phyloP scores from a whole-genome alignment of 1,140 invertebrate species.

The Anadara kagoshimensis region DNA sequence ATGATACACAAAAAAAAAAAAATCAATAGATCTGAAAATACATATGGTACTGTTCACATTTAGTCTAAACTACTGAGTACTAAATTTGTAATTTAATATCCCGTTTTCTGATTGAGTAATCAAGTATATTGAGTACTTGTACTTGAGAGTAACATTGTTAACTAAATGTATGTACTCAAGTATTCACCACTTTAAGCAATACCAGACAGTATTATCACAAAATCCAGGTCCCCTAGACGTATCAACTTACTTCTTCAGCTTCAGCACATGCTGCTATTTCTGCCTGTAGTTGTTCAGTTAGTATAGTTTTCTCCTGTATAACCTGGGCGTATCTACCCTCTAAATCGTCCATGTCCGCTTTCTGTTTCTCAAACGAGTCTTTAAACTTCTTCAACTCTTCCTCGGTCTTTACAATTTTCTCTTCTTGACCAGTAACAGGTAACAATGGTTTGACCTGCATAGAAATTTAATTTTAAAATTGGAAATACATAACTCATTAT shows the following conservation, averaged over 20 bases:
- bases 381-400: conserved; percentile 94
- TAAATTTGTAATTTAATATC: too few relatives aligned
- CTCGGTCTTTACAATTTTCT: conserved; percentile 96
- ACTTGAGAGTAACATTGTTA: too few relatives aligned
- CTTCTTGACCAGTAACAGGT: conserved; percentile 97
- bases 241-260: conserved; percentile 86
- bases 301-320: conserved; percentile 92
- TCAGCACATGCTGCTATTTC: conserved; percentile 95
- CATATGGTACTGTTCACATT: too few relatives aligned
- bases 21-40: background rate
- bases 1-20: too few relatives aligned
- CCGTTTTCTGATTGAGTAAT: too few relatives aligned
- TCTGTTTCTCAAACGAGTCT: conserved; percentile 88
- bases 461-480: background rate
- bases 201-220: too few relatives aligned
- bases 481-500: background rate
- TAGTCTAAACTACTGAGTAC: too few relatives aligned
- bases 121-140: too few relatives aligned
- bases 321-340: conserved; percentile 76
- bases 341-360: conserved; percentile 85
- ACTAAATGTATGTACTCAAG: too few relatives aligned
- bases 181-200: too few relatives aligned
- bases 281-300: conserved; percentile 89
- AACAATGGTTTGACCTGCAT: conserved; percentile 78
- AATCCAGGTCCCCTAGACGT: background rate